Base-by-base conservation (phyloP, 2,888 invertebrate genomes). In the Fragum sueziense region DNA sequence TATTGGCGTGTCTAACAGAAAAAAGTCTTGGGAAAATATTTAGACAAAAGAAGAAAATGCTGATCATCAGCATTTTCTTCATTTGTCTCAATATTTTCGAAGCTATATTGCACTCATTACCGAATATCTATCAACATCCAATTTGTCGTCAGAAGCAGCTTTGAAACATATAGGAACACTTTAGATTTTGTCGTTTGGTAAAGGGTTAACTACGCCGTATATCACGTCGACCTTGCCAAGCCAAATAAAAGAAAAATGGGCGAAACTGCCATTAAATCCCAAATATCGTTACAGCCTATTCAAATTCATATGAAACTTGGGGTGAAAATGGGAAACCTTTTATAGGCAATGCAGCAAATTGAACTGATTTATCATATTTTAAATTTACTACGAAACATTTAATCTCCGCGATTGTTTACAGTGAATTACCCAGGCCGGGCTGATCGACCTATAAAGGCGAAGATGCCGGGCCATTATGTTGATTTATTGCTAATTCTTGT, bases 381-480 rank as follows among this genome's bases (percentile, higher is more conserved):
- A 80, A 84, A 79, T 79, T 79, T 76, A 81, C 79, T 73, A 70
- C 70, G 80, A 79, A 72, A 79, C 84, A 84, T 84, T 84, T 84
- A 81, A 80, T 79, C 74, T 59, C 52, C 37, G 61, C 72, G 80
- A 84, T 84, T 84, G 80, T 84, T 84, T 68, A 69, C 70, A 71
- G 72, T 74, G 79, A 84, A 81, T 81, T 76, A 81, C 72, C 37
- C 47, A 52, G 59, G 68, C 47, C 69, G 74, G 71, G 69, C 72
- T 76, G 74, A 37, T 70, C 74, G 84, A 74, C 80, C 80, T 77
- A 81, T 84, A 72, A 79, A 76, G 80, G 67, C 34, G 33, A 34
- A 69, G 69, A 69, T 70, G 82, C 73, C 74, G 70, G 79, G 71
- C 84, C 79, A 84, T 84, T 84, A 72, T 72, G 72, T 77, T 84